Evolutionary conservation across 2,888 invertebrate species (phyloP).

Genomic region (Lucinisca nassula): DNA sequence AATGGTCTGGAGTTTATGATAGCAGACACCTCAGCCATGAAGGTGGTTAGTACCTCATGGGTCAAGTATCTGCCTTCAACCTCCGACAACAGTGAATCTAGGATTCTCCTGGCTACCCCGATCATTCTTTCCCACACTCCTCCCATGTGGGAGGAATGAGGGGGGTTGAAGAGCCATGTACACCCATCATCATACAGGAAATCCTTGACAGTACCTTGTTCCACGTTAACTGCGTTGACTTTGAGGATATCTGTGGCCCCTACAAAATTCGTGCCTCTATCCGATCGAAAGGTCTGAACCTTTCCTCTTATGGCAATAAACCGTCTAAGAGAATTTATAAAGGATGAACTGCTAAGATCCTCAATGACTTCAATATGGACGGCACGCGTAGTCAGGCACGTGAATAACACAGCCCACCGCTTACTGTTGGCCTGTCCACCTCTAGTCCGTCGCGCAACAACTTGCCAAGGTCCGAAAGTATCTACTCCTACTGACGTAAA

Average conservation of each 20-base stretch:
- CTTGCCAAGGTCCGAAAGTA: background rate
- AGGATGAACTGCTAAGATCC: background rate
- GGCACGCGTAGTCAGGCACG: background rate
- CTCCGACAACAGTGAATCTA: slow-evolving; percentile 43
- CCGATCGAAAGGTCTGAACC: slow-evolving; percentile 22
- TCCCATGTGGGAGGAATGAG: too few species aligned
- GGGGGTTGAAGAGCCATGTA: slow-evolving; percentile 51
- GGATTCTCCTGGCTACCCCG: slow-evolving; percentile 42
- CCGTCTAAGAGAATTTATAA: background rate
- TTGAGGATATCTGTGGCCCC: slow-evolving; percentile 34
- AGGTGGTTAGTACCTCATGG: slow-evolving; percentile 29
- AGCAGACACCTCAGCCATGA: background rate
- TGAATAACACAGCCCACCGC: background rate
- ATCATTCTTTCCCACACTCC: too few species aligned
- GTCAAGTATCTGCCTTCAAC: background rate
- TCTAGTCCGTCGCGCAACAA: background rate
- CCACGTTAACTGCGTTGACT: slow-evolving; percentile 2
- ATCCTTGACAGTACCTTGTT: slow-evolving; percentile 28
- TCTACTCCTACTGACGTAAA: background rate
- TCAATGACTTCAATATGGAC: background rate
- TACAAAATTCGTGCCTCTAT: slow-evolving; percentile 54
- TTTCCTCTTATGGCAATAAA: background rate
- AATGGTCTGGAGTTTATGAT: background rate
- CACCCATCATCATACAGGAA: slow-evolving; percentile 3
- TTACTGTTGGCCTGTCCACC: too few species aligned